Base-by-base conservation (phyloP, 2,888 invertebrate species). In the Aplocera efformata region DNA sequence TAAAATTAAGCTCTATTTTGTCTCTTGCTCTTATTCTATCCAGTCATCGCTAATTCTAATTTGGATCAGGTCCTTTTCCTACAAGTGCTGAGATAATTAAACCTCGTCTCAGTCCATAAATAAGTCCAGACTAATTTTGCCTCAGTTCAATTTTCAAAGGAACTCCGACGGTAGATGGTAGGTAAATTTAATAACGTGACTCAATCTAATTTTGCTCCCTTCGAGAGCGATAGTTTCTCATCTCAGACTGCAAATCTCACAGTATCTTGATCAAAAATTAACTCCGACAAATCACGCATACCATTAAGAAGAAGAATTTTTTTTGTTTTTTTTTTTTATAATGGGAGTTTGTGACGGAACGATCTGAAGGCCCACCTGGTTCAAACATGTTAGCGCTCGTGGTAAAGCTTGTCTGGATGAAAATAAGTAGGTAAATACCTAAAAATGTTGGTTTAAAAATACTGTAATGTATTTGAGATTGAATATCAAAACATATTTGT, bases 51-150 rank as follows among this genome's bases (percentile, higher is more conserved):
- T 26, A 58, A 64, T 67, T 67, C 67, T 65, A 71, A 73, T 72
- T 74, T 74, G 63, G 65, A 60, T 69, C 52, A 53, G 50, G 53
- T 51, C n/a, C n/a, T n/a, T n/a, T n/a, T n/a, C 37, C 61, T 60
- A 67, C 66, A 61, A 66, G 63, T 60, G 60, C 59, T 50, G 53
- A 60, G 60, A 61, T 75, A 74, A 77, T 77, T 72, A 73, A 60
- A 66, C 62, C 60, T 58, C 60, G 61, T 58, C 56, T 53, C 50
- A 60, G 61, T 58, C 60, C 65, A 64, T 71, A 66, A 71, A 71
- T 66, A 67, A 62, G 62, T 63, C 60, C 52, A 57, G 53, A 55
- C 54, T 66, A 60, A 60, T 65, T 63, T 53, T 47, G 48, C 24
- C 50, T 39, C 32, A 31, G 31, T 42, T 49, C 39, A 23, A 32